Base-by-base conservation (phyloP, 1,140 invertebrate genomes). In the Mercenaria mercenaria region DNA sequence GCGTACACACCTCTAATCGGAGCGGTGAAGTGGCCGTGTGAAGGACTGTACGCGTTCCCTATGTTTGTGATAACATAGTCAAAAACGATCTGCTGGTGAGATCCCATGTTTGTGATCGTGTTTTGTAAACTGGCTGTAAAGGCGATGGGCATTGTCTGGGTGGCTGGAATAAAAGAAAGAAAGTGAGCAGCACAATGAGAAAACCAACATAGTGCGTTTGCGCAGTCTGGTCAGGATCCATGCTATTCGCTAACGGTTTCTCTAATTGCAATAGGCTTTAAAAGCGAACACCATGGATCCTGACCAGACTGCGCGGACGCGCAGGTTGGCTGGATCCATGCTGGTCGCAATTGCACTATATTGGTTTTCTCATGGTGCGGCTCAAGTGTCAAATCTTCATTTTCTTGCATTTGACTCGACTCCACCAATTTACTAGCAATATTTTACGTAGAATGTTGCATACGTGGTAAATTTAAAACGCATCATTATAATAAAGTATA, bases 11-110 rank as follows among this genome's bases (percentile, higher is more conserved):
- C 82, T 32, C 41, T 61, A 15, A 72, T n/a, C 32, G 82, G 82
- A 0, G 82, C 82, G 4, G 47, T 50, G 41, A 85, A 85, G 29
- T 29, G 39, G 18, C 82, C 82, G 15, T 50, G 37, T 15, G 26
- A 32, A 72, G 82, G 0, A 34, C 23, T 50, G 34, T 85, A 85
- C 15, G 32, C 82, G 0, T 32, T 47, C 11, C 82, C 82, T 20
- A 72, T 26, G 34, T 85, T 85, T 32, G 67, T 69, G 41, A 72
- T n/a, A 20, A 85, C 67, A 50, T 74, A 41, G 39, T 85, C 82
- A 67, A 85, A 85, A 11, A 72, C 47, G 10, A 85, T 85, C 37
- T 74, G 61, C 43, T 85, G 82, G 23, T 85, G 82, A 6, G 20
- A 13, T 8, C 61, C 59, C n/a, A 83, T 6, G 43, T 64, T 29